These are phyloP conservation scores for Callipepla californica DNA, from an alignment of 2,113 vertebrate genomes.

Conservation along the genomic window DNA sequence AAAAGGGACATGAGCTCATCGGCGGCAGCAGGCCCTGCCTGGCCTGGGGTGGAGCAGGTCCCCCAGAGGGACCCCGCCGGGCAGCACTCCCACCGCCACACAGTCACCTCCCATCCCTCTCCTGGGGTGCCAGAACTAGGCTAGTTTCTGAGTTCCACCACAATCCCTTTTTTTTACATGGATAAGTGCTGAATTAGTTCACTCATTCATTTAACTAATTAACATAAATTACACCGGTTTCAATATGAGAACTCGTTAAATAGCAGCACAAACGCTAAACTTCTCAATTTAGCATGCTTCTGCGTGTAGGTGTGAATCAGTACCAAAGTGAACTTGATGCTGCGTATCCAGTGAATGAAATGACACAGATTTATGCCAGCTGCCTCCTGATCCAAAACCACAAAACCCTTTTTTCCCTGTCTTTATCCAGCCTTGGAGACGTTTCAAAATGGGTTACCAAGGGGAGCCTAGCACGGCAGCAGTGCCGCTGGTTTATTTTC, in stretches of 20 bases:
- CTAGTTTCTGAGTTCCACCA: neutral
- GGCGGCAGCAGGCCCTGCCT: neutral
- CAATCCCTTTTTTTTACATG: neutral
- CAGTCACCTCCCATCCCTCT: neutral
- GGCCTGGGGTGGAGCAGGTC: neutral
- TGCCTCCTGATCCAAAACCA: neutral
- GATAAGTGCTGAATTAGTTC: neutral
- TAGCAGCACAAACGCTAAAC: neutral
- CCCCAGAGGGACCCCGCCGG: fast-evolving
- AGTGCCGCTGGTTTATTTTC: neutral
- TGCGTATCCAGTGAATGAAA: neutral
- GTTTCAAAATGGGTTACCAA: neutral
- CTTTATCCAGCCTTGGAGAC: neutral
- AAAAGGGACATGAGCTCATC: neutral
- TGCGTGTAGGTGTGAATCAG: neutral
- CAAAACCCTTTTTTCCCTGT: neutral
- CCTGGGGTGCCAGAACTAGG: fast-evolving
- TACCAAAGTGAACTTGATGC: neutral
- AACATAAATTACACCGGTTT: conserved; percentile 31
- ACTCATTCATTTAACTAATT: neutral
- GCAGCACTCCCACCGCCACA: fast-evolving
- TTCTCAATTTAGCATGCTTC: neutral
- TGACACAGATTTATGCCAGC: neutral
- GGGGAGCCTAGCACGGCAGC: neutral
- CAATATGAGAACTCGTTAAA: neutral